These are phyloP conservation scores for Hippocampus mohnikei DNA, from an alignment of 2,113 vertebrate species.

Conservation along the genomic window DNA sequence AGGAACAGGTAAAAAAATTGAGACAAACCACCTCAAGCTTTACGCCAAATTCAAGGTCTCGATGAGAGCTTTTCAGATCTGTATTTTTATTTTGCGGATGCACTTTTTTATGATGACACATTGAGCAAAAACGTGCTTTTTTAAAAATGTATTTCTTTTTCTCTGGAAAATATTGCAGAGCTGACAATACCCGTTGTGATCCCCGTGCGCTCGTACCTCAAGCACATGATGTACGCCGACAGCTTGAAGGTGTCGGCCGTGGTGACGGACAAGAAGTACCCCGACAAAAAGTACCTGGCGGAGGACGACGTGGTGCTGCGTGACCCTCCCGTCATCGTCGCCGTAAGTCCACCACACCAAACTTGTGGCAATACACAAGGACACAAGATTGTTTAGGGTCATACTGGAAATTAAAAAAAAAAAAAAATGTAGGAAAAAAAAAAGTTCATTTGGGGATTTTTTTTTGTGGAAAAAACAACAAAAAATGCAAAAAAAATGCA, in stretches of 20 bases:
- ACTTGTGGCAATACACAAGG: too few relatives aligned
- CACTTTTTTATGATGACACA: neutral
- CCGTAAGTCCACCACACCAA: slow-evolving; percentile 52
- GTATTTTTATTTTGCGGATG: slow-evolving; percentile 5
- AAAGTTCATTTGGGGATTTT: too few relatives aligned
- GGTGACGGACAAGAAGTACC: slow-evolving; percentile 43
- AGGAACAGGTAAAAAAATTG: too few relatives aligned
- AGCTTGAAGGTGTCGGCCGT: slow-evolving; percentile 74
- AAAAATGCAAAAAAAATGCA: too few relatives aligned
- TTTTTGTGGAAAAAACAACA: too few relatives aligned
- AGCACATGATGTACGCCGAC: slow-evolving; percentile 55
- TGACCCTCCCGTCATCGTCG: slow-evolving; percentile 60
- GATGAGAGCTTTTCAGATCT: too few relatives aligned
- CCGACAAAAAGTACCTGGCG: slow-evolving; percentile 50
- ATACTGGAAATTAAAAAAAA: too few relatives aligned
- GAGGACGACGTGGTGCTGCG: slow-evolving; percentile 69
- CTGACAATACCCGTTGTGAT: slow-evolving; percentile 72
- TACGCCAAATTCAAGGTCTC: too few relatives aligned
- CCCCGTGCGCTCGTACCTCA: slow-evolving; percentile 73
- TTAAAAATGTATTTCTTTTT: neutral
- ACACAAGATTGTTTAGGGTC: too few relatives aligned
- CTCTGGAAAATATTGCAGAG: slow-evolving; percentile 55
- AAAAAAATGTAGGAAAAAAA: too few relatives aligned
- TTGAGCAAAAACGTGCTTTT: too few relatives aligned
- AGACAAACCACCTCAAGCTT: too few relatives aligned